These are phyloP conservation scores for Terrapene triunguis DNA, from an alignment of 2,113 vertebrate genomes.

Conservation along the genomic window DNA sequence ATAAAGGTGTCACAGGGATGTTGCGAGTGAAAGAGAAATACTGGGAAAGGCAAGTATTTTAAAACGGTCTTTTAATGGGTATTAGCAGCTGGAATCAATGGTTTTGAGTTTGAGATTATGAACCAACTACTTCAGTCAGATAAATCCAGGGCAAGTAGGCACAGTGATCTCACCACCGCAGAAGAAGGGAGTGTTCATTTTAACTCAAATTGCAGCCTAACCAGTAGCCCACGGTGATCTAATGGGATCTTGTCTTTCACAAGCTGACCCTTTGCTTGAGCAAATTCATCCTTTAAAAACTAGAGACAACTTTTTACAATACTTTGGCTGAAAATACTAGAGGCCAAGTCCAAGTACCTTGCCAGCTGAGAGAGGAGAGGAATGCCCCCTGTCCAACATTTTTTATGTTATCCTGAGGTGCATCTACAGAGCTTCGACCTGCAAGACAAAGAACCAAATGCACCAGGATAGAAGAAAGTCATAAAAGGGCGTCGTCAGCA, in stretches of 20 bases:
- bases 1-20: neutral
- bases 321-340: neutral
- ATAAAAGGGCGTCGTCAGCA: neutral
- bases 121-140: rapidly evolving
- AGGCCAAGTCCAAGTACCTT: conserved; percentile 77
- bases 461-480: neutral
- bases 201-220: neutral
- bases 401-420: conserved; percentile 80
- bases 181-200: neutral
- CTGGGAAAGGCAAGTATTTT: neutral
- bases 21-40: rapidly evolving
- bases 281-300: neutral
- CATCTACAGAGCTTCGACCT: conserved; percentile 79
- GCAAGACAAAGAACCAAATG: conserved; percentile 59
- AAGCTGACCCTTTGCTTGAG: neutral
- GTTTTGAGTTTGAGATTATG: neutral
- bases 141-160: neutral
- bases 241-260: neutral
- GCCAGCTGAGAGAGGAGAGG: conserved; percentile 87
- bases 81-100: neutral
- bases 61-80: neutral
- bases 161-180: neutral
- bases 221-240: neutral
- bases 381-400: conserved; percentile 83
- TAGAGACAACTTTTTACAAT: neutral